Evolutionary conservation across 2,888 invertebrate genomes (phyloP).

Genomic region (Lasius platythorax): DNA sequence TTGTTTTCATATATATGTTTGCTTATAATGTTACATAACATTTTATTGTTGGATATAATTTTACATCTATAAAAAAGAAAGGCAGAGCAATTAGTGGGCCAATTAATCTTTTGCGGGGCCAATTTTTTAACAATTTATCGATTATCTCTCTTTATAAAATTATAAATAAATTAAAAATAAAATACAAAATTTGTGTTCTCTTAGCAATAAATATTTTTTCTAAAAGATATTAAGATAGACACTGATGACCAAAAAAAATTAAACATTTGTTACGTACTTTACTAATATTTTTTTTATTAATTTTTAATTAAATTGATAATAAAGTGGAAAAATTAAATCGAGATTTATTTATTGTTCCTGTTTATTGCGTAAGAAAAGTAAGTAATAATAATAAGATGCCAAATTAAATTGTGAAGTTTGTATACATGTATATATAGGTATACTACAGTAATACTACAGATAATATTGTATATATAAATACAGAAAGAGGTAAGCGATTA

Average conservation of each 20-base stretch:
- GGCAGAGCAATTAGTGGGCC: background rate
- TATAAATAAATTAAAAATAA: conserved; percentile 3
- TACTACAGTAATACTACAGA: background rate
- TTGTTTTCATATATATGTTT: conserved; percentile 24
- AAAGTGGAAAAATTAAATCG: background rate
- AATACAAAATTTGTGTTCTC: background rate
- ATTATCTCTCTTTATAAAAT: background rate
- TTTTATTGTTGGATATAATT: conserved; percentile 25
- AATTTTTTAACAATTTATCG: background rate
- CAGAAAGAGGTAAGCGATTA: background rate
- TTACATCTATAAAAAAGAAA: background rate
- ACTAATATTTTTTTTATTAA: background rate
- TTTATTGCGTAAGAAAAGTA: background rate
- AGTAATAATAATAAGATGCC: background rate
- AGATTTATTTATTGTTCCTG: background rate
- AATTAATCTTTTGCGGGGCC: background rate
- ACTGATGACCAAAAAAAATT: background rate
- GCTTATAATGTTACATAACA: background rate
- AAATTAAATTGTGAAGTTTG: background rate
- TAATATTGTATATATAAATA: background rate
- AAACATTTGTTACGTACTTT: background rate
- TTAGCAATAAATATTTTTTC: background rate
- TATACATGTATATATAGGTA: background rate
- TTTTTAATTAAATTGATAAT: background rate
- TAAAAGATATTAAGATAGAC: background rate